phyloP scores from a whole-genome alignment of 2,113 vertebrate species.

The Octodon degus region DNA sequence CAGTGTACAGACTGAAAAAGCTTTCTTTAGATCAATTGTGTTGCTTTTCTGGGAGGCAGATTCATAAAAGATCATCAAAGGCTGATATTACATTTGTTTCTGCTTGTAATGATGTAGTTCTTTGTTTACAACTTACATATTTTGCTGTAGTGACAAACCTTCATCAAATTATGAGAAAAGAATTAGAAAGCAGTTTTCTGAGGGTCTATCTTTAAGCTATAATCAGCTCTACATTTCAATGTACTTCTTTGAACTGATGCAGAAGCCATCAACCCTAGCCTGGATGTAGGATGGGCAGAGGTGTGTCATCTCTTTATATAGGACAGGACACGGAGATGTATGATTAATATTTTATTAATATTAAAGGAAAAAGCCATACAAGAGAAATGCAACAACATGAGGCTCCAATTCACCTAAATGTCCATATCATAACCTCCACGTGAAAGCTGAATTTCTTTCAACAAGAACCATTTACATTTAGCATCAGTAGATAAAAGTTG shows the following conservation, averaged over 20 bases:
- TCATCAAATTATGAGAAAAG: slow-evolving; percentile 75
- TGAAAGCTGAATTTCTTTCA: background rate
- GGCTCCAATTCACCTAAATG: background rate
- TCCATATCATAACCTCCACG: background rate
- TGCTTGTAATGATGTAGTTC: slow-evolving; percentile 66
- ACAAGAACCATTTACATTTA: background rate
- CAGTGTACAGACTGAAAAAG: slow-evolving; percentile 55
- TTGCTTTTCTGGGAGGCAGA: slow-evolving; percentile 66
- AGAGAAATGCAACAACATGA: background rate
- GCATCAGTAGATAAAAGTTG: background rate
- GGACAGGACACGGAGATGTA: background rate
- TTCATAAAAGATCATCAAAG: slow-evolving; percentile 75
- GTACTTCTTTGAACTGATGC: slow-evolving; percentile 55
- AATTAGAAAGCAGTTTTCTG: slow-evolving; percentile 72
- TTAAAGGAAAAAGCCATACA: background rate
- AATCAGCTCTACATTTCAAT: slow-evolving; percentile 69
- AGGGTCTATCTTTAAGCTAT: background rate
- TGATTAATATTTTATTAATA: background rate
- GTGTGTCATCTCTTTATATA: background rate
- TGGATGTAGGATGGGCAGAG: background rate
- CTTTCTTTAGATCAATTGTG: slow-evolving; percentile 77
- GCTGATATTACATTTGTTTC: slow-evolving; percentile 65
- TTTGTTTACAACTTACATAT: slow-evolving; percentile 79
- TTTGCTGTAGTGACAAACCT: slow-evolving; percentile 63
- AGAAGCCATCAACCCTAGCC: background rate